Evolutionary conservation across 2,888 invertebrate genomes (phyloP), one percentile per base, ranked within the genome.

Genomic region (Eupsilia transversa): DNA sequence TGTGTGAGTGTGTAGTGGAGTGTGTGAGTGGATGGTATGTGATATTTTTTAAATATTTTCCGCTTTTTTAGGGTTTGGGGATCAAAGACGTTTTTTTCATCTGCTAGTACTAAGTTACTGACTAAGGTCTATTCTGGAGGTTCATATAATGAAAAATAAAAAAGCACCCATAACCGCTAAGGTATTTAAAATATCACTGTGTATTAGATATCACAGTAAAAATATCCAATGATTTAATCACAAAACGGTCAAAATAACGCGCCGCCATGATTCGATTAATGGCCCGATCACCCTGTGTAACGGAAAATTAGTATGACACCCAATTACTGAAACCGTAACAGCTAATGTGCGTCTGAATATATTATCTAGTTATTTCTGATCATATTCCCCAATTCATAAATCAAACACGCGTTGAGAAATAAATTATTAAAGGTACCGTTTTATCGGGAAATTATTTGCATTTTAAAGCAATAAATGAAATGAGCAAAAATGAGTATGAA

Each of bases 391-490:
- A 65, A 57, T 67, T 46, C 46, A 72, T 72, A 76, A 75, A 83
- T 79, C 54, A 54, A 54, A 46, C 6, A 63, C 41, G 56, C 59
- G 67, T 78, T 56, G 30, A 68, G 64, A 68, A 63, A 71, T 79
- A 72, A 83, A 69, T 82, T 66, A 68, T 57, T 57, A 38, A 12
- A 35, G 14, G 14, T 7, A 43, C 41, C 56, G 56, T 67, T 35
- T 52, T 69, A 66, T 74, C 54, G 56, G 75, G 46, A 72, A 80
- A 65, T 82, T 63, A 85, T 75, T 83, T 78, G 77, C 77, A 78
- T 80, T 78, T 78, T 56, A 65, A 65, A 69, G 68, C 77, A 60
- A 67, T 86, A 67, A 82, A 74, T n/a, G n/a, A n/a, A n/a, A n/a
- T n/a, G n/a, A n/a, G n/a, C n/a, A n/a, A n/a, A n/a, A n/a, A n/a